These are phyloP conservation scores for Copidosoma aretas DNA, from an alignment of 2,888 invertebrate species.

Conservation along the genomic window DNA sequence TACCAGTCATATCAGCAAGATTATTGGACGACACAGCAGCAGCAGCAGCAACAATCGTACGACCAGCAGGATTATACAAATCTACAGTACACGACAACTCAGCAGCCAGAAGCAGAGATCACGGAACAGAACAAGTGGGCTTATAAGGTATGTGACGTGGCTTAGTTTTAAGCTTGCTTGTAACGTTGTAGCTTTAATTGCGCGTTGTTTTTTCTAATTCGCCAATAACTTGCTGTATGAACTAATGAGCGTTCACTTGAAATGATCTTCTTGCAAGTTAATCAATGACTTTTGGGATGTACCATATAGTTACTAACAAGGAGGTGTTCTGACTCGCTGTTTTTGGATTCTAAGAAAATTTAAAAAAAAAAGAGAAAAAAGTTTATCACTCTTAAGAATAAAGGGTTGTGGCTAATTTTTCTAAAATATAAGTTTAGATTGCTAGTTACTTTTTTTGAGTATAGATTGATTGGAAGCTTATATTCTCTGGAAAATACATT, in stretches of 20 bases:
- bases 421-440: too few relatives aligned
- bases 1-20: slow-evolving; percentile 52
- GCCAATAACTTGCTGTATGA: slow-evolving; percentile 27
- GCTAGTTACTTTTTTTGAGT: too few relatives aligned
- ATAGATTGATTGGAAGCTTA: too few relatives aligned
- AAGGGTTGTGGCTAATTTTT: too few relatives aligned
- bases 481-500: too few relatives aligned
- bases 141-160: slow-evolving; percentile 57
- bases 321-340: slow-evolving; percentile 2
- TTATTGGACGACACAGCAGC: slow-evolving; percentile 48
- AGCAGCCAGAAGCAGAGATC: slow-evolving; percentile 53
- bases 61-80: slow-evolving; percentile 48
- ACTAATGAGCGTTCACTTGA: neutral
- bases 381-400: too few relatives aligned
- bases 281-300: slow-evolving; percentile 16
- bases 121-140: slow-evolving; percentile 58
- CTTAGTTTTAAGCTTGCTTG: neutral
- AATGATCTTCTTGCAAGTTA: neutral
- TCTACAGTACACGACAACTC: slow-evolving; percentile 43
- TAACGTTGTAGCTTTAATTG: slow-evolving; percentile 8
- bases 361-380: neutral
- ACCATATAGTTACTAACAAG: slow-evolving; percentile 12
- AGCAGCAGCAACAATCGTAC: slow-evolving; percentile 50
- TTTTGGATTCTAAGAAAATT: neutral
- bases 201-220: slow-evolving; percentile 14